Conservation (phyloP, 53 echinoderm and acorn worm species). For the Holothuria scabra region DNA sequence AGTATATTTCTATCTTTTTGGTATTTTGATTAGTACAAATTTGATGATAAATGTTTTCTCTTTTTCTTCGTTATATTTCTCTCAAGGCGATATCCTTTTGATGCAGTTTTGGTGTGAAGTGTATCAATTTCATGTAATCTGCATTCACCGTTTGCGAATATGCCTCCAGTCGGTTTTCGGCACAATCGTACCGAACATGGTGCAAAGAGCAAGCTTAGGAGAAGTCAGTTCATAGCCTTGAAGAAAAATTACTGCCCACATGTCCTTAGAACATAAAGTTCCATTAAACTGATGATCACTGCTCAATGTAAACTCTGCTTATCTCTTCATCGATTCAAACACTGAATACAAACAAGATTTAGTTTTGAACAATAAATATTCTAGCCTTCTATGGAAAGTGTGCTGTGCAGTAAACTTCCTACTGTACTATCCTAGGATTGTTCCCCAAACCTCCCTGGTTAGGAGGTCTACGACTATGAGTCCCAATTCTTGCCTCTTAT, state of each 20-base stretch:
- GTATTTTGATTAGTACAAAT: slow-evolving; percentile 1
- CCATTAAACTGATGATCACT: no score
- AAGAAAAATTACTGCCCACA: slow-evolving; percentile 17
- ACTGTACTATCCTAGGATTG: no score
- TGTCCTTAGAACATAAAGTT: slow-evolving; percentile 37
- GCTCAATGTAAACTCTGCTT: no score
- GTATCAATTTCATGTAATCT: no score
- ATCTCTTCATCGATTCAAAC: no score
- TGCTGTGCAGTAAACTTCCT: no score
- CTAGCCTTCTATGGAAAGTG: no score
- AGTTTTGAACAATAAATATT: no score
- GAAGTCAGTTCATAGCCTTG: slow-evolving; percentile 3
- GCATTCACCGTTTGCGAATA: slow-evolving; percentile 41
- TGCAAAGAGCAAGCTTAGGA: slow-evolving; percentile 5
- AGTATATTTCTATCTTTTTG: not conserved
- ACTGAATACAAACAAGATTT: no score
- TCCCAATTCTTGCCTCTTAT: no score
- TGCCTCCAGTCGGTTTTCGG: slow-evolving; percentile 52
- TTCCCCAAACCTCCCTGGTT: no score
- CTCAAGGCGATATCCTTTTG: not conserved
- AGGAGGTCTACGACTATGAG: no score
- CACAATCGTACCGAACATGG: slow-evolving; percentile 42
- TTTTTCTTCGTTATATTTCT: not conserved
- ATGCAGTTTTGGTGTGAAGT: slow-evolving; percentile 9
- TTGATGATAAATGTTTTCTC: not conserved